Base-by-base conservation (phyloP, 35 echinoderm and acorn worm species). In the Chiridota heheva region DNA sequence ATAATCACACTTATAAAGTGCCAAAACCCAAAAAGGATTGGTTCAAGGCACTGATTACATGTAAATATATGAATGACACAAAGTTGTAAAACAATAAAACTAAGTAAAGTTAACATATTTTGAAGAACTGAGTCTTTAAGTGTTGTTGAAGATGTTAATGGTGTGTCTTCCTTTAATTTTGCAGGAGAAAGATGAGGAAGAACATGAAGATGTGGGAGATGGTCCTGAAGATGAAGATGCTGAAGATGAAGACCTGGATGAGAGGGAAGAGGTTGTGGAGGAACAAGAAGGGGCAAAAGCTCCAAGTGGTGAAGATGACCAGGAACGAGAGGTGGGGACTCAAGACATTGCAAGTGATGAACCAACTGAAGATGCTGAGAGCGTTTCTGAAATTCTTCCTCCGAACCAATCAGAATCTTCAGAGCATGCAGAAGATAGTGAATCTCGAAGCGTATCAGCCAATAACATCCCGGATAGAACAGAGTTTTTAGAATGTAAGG, bases 191-290 rank as follows among this genome's bases (percentile, higher is more conserved):
- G 69, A 63, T 5, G 62, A 57, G 4, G 28, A 0, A 57, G 49
- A 43, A 47, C 68, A 68, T 58, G 58, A 36, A 15, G 47, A 59
- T n/a, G 66, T 58, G 15, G 41, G 44, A 38, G 79, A 78, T 2
- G 82, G 27, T 1, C 39, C 60, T 10, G 72, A 63, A 15, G 72
- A 91, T 17, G 76, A 82, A 39, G 83, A 87, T 18, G 48, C 42
- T 20, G 63, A 67, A 36, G 84, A 76, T 5, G 48, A 82, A 46
- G 67, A 51, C 63, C 60, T 43, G 34, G 42, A 73, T 17, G 58
- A 42, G 33, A 25, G 32, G 57, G 16, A 46, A 24, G 47, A 58
- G 68, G 24, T 56, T 58, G 37, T 25, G 17, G 17, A 39, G n/a
- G 29, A 24, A 37, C 17, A 7, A 62, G 57, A 80, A 26, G 60